Evolutionary conservation across 2,113 vertebrate genomes (phyloP).

Genomic region (Alouatta palliata): DNA sequence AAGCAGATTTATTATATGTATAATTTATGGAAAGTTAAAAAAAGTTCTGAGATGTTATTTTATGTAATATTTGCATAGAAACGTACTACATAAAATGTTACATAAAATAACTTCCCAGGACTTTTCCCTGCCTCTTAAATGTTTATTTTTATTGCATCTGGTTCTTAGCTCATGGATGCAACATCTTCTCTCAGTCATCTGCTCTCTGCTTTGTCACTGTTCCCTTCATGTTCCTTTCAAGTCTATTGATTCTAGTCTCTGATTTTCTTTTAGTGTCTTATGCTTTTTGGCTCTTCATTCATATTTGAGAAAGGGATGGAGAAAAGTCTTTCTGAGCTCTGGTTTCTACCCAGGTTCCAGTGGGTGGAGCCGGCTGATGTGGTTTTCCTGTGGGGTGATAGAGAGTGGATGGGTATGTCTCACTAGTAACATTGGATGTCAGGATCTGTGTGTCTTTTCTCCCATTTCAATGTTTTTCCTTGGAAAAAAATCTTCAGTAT

Average conservation of each 20-base stretch:
- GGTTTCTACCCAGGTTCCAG: too few relatives aligned
- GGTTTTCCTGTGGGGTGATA: background rate
- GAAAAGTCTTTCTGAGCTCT: background rate
- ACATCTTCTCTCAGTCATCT: background rate
- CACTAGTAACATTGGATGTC: rapidly evolving
- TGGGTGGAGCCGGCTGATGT: too few relatives aligned
- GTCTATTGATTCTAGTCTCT: background rate
- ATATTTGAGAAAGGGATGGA: rapidly evolving
- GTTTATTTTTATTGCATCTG: background rate
- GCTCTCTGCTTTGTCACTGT: rapidly evolving
- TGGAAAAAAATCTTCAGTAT: background rate
- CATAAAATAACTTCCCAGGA: background rate
- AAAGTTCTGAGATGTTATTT: background rate
- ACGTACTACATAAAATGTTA: too few relatives aligned
- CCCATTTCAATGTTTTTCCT: too few relatives aligned
- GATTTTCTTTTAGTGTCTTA: background rate
- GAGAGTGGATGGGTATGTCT: rapidly evolving
- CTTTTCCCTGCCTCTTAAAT: background rate
- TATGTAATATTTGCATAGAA: too few relatives aligned
- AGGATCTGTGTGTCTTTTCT: background rate
- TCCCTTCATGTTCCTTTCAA: background rate
- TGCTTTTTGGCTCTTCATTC: rapidly evolving
- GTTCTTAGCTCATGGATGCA: background rate
- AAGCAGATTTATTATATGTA: background rate
- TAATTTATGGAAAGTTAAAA: background rate